Conservation (phyloP, 2,113 vertebrate genomes). For the Gavia stellata region DNA sequence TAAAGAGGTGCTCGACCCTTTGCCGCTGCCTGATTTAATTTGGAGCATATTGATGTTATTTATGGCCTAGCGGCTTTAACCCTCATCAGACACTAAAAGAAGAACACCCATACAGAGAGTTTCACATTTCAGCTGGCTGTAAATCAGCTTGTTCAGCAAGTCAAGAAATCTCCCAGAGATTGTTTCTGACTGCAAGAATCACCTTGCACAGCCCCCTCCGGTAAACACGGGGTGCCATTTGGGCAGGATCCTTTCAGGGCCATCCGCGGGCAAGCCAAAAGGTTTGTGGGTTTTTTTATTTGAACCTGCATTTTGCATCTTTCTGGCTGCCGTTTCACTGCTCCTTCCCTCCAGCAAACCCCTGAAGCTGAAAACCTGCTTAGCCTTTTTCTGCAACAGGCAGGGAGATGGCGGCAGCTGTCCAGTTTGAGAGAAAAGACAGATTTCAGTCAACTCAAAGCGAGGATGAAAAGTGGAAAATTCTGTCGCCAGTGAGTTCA, state of each 20-base stretch:
- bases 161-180: background rate
- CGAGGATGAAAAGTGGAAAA: background rate
- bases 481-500: fast-evolving
- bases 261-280: background rate
- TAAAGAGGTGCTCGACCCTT: background rate
- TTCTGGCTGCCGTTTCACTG: background rate
- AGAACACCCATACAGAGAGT: background rate
- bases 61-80: background rate
- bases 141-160: background rate
- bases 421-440: slow-evolving; percentile 6
- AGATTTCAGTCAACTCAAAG: background rate
- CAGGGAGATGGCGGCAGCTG: background rate
- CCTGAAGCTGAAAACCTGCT: slow-evolving; percentile 57
- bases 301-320: background rate
- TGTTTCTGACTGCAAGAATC: background rate
- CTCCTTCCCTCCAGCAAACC: slow-evolving; percentile 22
- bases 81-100: background rate
- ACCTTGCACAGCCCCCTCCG: background rate
- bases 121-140: background rate
- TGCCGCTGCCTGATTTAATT: background rate
- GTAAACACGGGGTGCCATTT: background rate
- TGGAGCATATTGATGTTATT: slow-evolving; percentile 8
- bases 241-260: background rate
- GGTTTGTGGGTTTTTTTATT: background rate
- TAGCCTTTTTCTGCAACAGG: background rate